Percentiles rank a stretch among this genome's conserved stretches.
These are phyloP conservation scores for Ceraclea dissimilis DNA, from an alignment of 2,888 invertebrate genomes.

Conservation along the genomic window DNA sequence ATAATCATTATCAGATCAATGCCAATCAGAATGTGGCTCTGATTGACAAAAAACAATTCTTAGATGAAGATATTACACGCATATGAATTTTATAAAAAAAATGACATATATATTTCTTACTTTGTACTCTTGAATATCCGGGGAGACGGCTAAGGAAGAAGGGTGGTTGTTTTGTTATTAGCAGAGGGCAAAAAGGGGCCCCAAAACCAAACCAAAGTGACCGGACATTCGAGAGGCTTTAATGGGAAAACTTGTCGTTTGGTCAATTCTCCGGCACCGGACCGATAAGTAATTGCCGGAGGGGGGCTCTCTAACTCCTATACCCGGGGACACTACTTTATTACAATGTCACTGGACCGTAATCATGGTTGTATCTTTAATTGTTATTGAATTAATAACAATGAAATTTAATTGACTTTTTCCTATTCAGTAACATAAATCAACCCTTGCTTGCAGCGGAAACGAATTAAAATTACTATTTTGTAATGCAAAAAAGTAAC, in stretches of 20 bases:
- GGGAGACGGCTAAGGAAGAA: background rate
- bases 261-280: conserved; percentile 10
- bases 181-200: background rate
- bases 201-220: conserved; percentile 8
- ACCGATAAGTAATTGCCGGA: conserved; percentile 11
- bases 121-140: too few species aligned
- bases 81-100: too few species aligned
- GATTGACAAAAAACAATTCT: too few species aligned
- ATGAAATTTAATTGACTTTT: background rate
- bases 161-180: conserved; percentile 9
- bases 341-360: background rate
- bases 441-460: too few species aligned
- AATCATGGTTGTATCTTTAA: background rate
- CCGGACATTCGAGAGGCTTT: conserved; percentile 16
- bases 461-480: too few species aligned
- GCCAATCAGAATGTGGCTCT: too few species aligned
- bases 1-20: too few species aligned
- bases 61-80: too few species aligned
- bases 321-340: background rate
- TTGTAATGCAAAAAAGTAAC: too few species aligned
- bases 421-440: background rate
- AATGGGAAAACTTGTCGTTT: conserved; percentile 17
- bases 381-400: background rate
- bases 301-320: background rate
- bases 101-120: too few species aligned